These are phyloP conservation scores for Dicyrtomina minuta DNA, from an alignment of 2,888 invertebrate genomes.

Conservation along the genomic window DNA sequence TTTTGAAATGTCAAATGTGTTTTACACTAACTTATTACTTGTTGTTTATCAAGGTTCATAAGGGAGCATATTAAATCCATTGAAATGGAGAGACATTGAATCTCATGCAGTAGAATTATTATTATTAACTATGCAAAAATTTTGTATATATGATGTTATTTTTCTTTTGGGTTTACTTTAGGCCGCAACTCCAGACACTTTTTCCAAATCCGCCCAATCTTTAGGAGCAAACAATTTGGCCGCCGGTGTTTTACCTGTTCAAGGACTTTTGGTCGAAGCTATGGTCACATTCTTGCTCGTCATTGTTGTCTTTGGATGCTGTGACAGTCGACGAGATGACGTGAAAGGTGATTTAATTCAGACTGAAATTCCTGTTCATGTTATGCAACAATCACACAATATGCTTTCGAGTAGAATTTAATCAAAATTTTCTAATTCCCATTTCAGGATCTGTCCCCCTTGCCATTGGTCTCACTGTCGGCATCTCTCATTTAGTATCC, in stretches of 20 bases:
- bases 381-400: too few species aligned
- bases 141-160: too few species aligned
- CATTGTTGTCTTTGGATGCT: constrained; percentile 51
- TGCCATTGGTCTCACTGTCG: constrained; percentile 84
- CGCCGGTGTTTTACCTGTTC: constrained; percentile 34
- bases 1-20: too few species aligned
- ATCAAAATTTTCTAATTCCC: too few species aligned
- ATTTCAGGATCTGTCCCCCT: constrained; percentile 70
- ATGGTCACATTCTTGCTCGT: constrained; percentile 52
- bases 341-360: constrained; percentile 37
- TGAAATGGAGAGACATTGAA: too few species aligned
- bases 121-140: too few species aligned
- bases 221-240: constrained; percentile 48
- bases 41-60: too few species aligned
- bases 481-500: constrained; percentile 79
- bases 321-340: constrained; percentile 51
- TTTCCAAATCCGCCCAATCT: constrained; percentile 19
- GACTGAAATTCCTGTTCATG: not conserved
- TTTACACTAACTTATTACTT: too few species aligned
- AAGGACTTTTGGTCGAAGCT: constrained; percentile 50
- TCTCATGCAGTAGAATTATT: too few species aligned
- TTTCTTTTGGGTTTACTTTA: constrained; percentile 8
- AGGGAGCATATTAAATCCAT: too few species aligned
- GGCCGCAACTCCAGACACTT: constrained; percentile 32
- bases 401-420: too few species aligned